A percentile compares a stretch with the other conserved stretches of the same genome.
Conservation (phyloP, 1,140 invertebrate species). For the Drosophila ohnishii region DNA sequence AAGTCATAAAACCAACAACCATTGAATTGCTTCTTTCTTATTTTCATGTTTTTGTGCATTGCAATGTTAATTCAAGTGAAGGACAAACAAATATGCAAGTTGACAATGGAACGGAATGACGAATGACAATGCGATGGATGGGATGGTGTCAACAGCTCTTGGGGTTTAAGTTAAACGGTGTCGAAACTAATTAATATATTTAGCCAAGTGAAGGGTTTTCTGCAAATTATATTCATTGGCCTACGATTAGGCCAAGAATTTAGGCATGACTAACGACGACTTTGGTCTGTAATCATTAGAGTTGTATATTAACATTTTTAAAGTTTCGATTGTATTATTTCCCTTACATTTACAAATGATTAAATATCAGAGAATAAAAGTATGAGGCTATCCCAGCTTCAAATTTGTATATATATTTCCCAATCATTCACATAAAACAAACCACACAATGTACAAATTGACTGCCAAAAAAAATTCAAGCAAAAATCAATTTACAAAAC, state of each 20-base stretch:
- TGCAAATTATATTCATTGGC: conserved; percentile 2
- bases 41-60: conserved; percentile 23
- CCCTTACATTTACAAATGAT: not conserved
- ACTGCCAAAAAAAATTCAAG: conserved; percentile 51
- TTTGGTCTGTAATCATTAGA: not conserved
- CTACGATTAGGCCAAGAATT: conserved; percentile 15
- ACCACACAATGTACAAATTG: conserved; percentile 48
- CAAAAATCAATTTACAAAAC: conserved; percentile 30
- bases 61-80: conserved; percentile 49
- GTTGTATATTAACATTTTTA: not conserved
- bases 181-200: conserved; percentile 49
- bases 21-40: conserved; percentile 27
- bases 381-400: not conserved
- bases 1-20: conserved; percentile 43
- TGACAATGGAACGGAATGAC: conserved; percentile 44
- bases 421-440: not conserved
- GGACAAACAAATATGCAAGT: conserved; percentile 40
- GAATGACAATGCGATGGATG: conserved; percentile 24
- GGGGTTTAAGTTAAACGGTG: conserved; percentile 46
- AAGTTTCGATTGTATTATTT: not conserved
- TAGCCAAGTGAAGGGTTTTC: conserved; percentile 25
- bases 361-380: not conserved
- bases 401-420: not conserved
- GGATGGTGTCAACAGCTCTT: conserved; percentile 34
- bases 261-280: not conserved